Conservation (phyloP, 1,140 invertebrate species). For the Meteorus sp. region DNA sequence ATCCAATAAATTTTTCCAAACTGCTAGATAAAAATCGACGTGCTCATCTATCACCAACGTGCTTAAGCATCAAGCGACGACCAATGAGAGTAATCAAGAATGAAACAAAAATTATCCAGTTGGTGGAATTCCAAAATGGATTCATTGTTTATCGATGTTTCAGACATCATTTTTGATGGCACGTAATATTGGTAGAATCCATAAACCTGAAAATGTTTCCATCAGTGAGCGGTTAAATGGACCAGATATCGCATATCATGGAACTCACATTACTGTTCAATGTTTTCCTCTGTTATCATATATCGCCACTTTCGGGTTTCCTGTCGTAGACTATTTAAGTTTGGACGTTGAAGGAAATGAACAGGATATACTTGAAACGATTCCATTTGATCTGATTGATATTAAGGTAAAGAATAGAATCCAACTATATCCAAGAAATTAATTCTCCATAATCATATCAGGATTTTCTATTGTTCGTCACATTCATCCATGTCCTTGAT, state of each 20-base stretch:
- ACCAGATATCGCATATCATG: constrained; percentile 36
- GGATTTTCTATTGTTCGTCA: constrained; percentile 22
- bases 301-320: constrained; percentile 53
- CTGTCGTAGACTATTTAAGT: constrained; percentile 57
- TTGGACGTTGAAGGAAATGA: constrained; percentile 62
- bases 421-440: neutral
- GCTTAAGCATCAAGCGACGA: constrained; percentile 50
- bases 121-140: constrained; percentile 16
- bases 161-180: constrained; percentile 43
- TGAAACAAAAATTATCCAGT: too few relatives aligned
- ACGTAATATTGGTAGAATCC: constrained; percentile 39
- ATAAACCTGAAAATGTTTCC: constrained; percentile 16
- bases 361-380: constrained; percentile 60
- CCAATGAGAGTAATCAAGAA: constrained; percentile 56
- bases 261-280: constrained; percentile 50
- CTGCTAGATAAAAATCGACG: constrained; percentile 53
- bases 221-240: constrained; percentile 22
- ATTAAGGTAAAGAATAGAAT: constrained; percentile 46
- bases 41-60: constrained; percentile 53
- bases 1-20: constrained; percentile 58
- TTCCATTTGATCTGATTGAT: constrained; percentile 59
- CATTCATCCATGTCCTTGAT: too few relatives aligned
- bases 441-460: neutral
- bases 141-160: constrained; percentile 19
- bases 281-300: constrained; percentile 61